A percentile compares a stretch with the other conserved stretches of the same genome.
These are phyloP conservation scores for Drosophila tsacasi DNA, from an alignment of 1,140 invertebrate genomes.

Conservation along the genomic window DNA sequence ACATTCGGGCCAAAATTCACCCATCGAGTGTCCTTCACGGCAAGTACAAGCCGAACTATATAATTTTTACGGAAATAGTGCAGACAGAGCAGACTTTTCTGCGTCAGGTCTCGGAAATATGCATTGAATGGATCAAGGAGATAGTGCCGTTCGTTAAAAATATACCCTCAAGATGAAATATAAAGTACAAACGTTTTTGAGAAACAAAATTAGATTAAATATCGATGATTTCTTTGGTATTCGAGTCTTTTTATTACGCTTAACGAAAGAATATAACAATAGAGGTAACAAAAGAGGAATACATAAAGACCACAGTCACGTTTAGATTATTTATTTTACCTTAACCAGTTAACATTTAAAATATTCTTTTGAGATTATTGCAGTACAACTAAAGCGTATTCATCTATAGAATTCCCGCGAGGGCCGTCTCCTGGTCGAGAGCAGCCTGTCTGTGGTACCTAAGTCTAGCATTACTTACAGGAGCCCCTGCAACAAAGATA, in stretches of 20 bases:
- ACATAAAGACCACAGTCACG: slow-evolving; percentile 11
- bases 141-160: slow-evolving; percentile 84
- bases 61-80: slow-evolving; percentile 96
- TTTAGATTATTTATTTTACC: slow-evolving; percentile 46
- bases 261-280: slow-evolving; percentile 7
- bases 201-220: not conserved
- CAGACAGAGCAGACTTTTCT: slow-evolving; percentile 94
- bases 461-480: slow-evolving; percentile 49
- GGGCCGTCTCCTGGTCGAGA: slow-evolving; percentile 37
- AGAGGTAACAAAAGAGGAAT: slow-evolving; percentile 9
- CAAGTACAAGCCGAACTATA: slow-evolving; percentile 89
- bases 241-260: slow-evolving; percentile 17
- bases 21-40: slow-evolving; percentile 83
- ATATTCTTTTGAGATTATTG: slow-evolving; percentile 45
- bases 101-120: slow-evolving; percentile 90
- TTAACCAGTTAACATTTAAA: slow-evolving; percentile 57
- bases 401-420: slow-evolving; percentile 42
- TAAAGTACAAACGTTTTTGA: slow-evolving; percentile 12
- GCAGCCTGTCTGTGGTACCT: slow-evolving; percentile 30
- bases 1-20: slow-evolving; percentile 74
- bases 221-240: slow-evolving; percentile 20
- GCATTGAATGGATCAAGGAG: slow-evolving; percentile 91
- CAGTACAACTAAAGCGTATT: slow-evolving; percentile 29
- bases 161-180: slow-evolving; percentile 21
- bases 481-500: slow-evolving; percentile 22